Percentiles rank a stretch among this genome's conserved stretches.
phyloP scores from a whole-genome alignment of 2,113 vertebrate genomes.

The Argyrosomus japonicus region DNA sequence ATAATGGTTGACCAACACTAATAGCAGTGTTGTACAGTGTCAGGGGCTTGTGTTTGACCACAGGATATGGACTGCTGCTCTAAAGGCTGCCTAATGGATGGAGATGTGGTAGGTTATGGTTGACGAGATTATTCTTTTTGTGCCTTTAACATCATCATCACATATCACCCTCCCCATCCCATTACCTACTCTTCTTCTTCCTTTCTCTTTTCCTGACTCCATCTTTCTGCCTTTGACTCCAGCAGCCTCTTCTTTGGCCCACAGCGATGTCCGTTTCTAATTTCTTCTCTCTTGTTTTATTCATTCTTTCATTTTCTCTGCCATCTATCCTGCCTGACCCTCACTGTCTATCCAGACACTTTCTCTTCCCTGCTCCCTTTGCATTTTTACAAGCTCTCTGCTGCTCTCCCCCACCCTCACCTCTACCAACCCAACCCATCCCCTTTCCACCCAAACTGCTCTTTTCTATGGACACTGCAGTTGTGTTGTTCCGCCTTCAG shows the following conservation, averaged over 20 bases:
- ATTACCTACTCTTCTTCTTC: constrained; percentile 21
- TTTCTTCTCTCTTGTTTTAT: constrained; percentile 79
- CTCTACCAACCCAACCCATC: constrained; percentile 2
- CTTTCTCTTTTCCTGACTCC: constrained; percentile 21
- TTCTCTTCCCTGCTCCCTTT: constrained; percentile 27
- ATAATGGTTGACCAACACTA: constrained; percentile 61
- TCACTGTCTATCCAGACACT: constrained; percentile 39
- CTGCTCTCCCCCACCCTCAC: not conserved
- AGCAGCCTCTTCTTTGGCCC: constrained; percentile 42
- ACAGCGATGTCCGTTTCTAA: constrained; percentile 66
- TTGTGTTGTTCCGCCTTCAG: constrained; percentile 68
- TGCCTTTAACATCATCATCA: constrained; percentile 34
- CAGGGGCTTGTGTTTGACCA: constrained; percentile 62
- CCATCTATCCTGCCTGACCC: constrained; percentile 63
- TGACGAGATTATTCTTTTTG: constrained; percentile 35
- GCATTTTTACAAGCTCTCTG: constrained; percentile 56
- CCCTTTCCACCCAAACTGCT: constrained; percentile 43
- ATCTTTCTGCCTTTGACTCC: constrained; percentile 21
- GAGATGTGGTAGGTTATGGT: constrained; percentile 58
- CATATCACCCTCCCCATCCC: constrained; percentile 27
- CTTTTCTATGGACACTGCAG: constrained; percentile 69
- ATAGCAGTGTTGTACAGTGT: constrained; percentile 44
- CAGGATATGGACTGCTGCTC: constrained; percentile 65
- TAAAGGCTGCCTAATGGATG: constrained; percentile 67
- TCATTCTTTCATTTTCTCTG: constrained; percentile 78